Evolutionary conservation across 2,888 invertebrate genomes (phyloP).

Genomic region (Chloroclysta siterata): DNA sequence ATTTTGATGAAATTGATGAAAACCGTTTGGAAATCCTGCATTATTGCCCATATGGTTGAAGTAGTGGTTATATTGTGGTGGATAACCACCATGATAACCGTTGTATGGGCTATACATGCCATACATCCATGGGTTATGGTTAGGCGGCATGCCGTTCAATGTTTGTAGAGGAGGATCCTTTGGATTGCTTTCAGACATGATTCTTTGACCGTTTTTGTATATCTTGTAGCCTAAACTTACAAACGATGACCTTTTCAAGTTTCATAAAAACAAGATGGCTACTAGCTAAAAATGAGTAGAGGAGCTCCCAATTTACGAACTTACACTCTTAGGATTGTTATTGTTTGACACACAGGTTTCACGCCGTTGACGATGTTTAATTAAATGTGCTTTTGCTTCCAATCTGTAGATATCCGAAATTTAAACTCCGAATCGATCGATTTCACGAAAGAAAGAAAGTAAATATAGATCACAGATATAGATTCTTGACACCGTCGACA

Average conservation of each 20-base stretch:
- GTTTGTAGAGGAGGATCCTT: constrained; percentile 80
- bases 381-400: not conserved
- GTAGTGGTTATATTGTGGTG: constrained; percentile 81
- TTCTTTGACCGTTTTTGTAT: constrained; percentile 14
- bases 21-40: constrained; percentile 57
- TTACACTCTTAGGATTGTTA: not conserved
- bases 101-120: constrained; percentile 72
- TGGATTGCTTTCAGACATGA: constrained; percentile 71
- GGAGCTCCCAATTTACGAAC: not conserved
- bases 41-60: constrained; percentile 74
- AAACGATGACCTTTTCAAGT: constrained; percentile 10
- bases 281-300: constrained; percentile 15
- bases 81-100: constrained; percentile 75
- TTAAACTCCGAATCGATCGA: too few species aligned
- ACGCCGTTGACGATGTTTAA: not conserved
- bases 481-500: too few species aligned
- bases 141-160: constrained; percentile 73
- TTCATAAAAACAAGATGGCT: constrained; percentile 23
- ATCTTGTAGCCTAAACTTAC: constrained; percentile 11
- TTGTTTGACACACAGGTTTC: not conserved
- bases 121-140: constrained; percentile 77
- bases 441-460: too few species aligned
- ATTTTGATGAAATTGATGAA: constrained; percentile 68
- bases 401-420: not conserved
- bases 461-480: too few species aligned